A percentile compares a stretch with the other conserved stretches of the same genome.
These are phyloP conservation scores for Enoplosus armatus DNA, from an alignment of 2,797 vertebrate species.

Conservation along the genomic window DNA sequence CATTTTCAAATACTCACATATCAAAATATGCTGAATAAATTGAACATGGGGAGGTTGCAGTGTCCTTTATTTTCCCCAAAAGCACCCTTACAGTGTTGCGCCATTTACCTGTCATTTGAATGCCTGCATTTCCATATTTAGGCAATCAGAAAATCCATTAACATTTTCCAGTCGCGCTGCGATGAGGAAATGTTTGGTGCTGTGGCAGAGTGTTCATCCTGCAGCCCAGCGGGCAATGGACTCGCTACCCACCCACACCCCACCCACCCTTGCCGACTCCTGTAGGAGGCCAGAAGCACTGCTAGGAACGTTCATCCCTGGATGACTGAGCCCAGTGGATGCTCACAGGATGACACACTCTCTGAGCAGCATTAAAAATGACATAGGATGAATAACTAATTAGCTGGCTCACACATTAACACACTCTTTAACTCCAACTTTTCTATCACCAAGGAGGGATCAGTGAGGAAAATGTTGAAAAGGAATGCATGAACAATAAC, in stretches of 20 bases:
- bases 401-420: conserved; percentile 55
- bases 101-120: conserved; percentile 66
- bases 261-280: conserved; percentile 41
- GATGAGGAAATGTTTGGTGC: conserved; percentile 69
- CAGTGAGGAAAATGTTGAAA: conserved; percentile 40
- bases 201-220: conserved; percentile 55
- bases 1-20: conserved; percentile 16
- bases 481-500: conserved; percentile 31
- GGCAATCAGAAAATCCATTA: conserved; percentile 74
- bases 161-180: conserved; percentile 66
- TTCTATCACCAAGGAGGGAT: conserved; percentile 44
- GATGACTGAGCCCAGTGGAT: conserved; percentile 62
- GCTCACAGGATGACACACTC: conserved; percentile 62
- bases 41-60: conserved; percentile 22
- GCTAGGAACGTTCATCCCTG: conserved; percentile 63
- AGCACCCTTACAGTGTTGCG: conserved; percentile 45
- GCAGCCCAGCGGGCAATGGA: conserved; percentile 65
- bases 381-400: conserved; percentile 71
- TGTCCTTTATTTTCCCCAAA: conserved; percentile 55
- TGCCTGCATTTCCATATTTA: conserved; percentile 76
- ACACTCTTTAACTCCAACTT: conserved; percentile 62
- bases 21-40: conserved; percentile 38
- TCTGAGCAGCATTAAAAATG: conserved; percentile 67
- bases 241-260: conserved; percentile 57
- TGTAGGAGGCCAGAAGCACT: conserved; percentile 59